phyloP scores from a whole-genome alignment of 2,797 vertebrate species.

The Rhyacichthys aspro region DNA sequence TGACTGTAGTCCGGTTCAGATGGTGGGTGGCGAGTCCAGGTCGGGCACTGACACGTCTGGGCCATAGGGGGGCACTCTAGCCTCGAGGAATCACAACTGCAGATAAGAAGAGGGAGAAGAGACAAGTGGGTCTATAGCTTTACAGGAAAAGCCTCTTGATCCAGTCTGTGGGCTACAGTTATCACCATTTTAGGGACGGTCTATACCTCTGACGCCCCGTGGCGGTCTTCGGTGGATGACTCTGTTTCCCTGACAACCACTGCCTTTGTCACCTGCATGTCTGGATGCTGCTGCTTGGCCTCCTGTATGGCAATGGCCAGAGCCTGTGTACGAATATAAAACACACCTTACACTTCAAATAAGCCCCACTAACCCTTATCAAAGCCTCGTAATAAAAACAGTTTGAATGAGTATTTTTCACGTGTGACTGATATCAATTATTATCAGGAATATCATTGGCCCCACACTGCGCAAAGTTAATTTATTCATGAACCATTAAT shows the following conservation, averaged over 20 bases:
- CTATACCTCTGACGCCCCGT: constrained; percentile 87
- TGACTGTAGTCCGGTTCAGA: constrained; percentile 47
- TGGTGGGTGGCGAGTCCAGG: constrained; percentile 44
- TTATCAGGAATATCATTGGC: constrained; percentile 1
- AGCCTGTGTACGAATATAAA: constrained; percentile 78
- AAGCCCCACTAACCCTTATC: too few relatives aligned
- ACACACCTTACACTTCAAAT: too few relatives aligned
- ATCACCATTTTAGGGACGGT: constrained; percentile 18
- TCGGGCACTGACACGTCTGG: constrained; percentile 49
- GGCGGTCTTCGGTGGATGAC: constrained; percentile 90
- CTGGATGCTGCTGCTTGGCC: constrained; percentile 96
- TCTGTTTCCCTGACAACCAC: constrained; percentile 99
- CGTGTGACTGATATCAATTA: constrained; percentile 1
- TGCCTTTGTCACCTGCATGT: constrained; percentile 99
- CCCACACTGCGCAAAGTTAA: constrained; percentile 11
- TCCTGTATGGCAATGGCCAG: constrained; percentile 98
- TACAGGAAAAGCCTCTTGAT: neutral
- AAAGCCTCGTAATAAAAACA: too few relatives aligned
- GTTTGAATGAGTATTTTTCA: neutral
- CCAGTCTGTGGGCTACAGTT: neutral
- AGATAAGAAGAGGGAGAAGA: constrained; percentile 15
- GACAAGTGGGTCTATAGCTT: neutral
- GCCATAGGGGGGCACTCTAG: constrained; percentile 70
- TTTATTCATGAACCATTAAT: constrained; percentile 15
- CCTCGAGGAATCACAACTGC: constrained; percentile 68